Evolutionary conservation across 2,113 vertebrate genomes (phyloP).

Genomic region (Gracilinanus agilis): DNA sequence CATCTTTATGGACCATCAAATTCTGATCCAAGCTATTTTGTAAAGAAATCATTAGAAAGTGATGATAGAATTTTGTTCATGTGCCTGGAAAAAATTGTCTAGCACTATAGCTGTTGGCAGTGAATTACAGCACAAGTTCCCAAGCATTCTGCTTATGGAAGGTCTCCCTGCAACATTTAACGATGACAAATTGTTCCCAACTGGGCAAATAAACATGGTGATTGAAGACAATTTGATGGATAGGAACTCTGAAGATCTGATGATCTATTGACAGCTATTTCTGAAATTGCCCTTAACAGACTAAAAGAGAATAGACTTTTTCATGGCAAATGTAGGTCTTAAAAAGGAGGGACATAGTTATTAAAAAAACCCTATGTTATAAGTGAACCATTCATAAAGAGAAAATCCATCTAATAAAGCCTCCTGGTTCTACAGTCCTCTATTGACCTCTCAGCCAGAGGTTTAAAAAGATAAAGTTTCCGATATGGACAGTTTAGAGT

Average conservation of each 20-base stretch:
- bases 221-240: constrained; percentile 12
- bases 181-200: constrained; percentile 46
- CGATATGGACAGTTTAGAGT: accelerated
- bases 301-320: constrained; percentile 10
- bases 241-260: neutral
- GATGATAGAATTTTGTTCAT: neutral
- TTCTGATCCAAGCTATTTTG: neutral
- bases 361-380: neutral
- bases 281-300: neutral
- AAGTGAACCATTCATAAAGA: neutral
- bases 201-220: constrained; percentile 29
- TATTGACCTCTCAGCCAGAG: neutral
- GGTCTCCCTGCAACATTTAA: constrained; percentile 37
- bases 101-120: constrained; percentile 1
- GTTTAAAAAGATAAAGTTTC: neutral
- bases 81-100: constrained; percentile 29
- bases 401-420: neutral
- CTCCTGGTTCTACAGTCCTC: neutral
- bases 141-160: neutral
- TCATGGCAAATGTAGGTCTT: neutral
- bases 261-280: neutral
- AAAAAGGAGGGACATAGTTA: neutral
- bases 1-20: neutral
- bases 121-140: neutral
- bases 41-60: constrained; percentile 36